Percentiles rank a stretch among this genome's conserved stretches.
Evolutionary conservation across 2,888 invertebrate genomes (phyloP).

Genomic region (Ypsolopha scabrella): DNA sequence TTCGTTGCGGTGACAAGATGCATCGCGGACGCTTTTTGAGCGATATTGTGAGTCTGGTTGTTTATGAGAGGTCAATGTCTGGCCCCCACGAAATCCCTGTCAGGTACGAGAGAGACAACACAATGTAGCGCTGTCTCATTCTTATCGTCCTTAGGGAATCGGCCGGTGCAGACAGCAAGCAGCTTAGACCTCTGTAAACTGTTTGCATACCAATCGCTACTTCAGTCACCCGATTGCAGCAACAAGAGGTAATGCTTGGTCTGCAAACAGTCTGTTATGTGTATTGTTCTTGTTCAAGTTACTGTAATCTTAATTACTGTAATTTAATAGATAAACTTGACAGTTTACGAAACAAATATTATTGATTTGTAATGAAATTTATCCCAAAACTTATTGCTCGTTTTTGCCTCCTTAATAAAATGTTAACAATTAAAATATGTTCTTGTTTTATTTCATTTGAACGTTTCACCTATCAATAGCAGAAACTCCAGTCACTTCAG

Average conservation of each 20-base stretch:
- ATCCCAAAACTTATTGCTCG: slow-evolving; percentile 67
- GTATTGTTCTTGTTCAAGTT: slow-evolving; percentile 59
- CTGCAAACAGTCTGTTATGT: slow-evolving; percentile 44
- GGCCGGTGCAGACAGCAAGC: slow-evolving; percentile 13
- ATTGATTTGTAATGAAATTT: slow-evolving; percentile 65
- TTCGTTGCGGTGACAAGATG: too few relatives aligned
- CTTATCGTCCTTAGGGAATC: neutral
- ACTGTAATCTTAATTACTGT: slow-evolving; percentile 65
- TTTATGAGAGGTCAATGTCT: too few relatives aligned
- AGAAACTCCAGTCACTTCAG: too few relatives aligned
- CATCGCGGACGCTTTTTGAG: too few relatives aligned
- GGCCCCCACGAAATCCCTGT: too few relatives aligned
- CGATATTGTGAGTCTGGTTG: too few relatives aligned
- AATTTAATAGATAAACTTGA: slow-evolving; percentile 61
- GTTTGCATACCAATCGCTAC: slow-evolving; percentile 20
- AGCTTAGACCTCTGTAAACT: slow-evolving; percentile 17
- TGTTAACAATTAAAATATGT: slow-evolving; percentile 53
- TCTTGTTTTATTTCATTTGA: slow-evolving; percentile 26
- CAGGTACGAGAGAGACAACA: too few relatives aligned
- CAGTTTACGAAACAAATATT: slow-evolving; percentile 56
- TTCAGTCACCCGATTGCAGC: slow-evolving; percentile 11
- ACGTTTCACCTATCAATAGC: too few relatives aligned
- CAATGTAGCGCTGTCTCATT: too few relatives aligned
- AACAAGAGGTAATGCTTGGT: neutral
- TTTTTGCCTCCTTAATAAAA: slow-evolving; percentile 70